phyloP scores from a whole-genome alignment of 1,140 invertebrate genomes.

The Pectinophora gossypiella region DNA sequence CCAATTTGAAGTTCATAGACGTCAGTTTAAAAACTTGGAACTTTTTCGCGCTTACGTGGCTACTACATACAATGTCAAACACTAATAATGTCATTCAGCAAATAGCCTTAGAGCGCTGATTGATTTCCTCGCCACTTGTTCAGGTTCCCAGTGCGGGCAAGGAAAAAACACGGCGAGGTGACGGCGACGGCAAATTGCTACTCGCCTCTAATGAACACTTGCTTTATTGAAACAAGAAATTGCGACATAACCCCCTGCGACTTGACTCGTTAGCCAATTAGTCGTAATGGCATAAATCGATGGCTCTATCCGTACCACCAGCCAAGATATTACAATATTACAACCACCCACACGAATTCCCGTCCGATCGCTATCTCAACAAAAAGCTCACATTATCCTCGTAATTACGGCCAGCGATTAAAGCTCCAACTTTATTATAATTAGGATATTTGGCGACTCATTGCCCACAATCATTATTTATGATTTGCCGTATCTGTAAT shows the following conservation, averaged over 20 bases:
- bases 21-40: no score
- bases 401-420: slow-evolving; percentile 9
- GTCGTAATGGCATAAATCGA: slow-evolving; percentile 34
- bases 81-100: neutral
- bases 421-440: slow-evolving; percentile 47
- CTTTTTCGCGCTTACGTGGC: no score
- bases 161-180: neutral
- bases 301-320: slow-evolving; percentile 9
- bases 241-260: slow-evolving; percentile 43
- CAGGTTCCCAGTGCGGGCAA: slow-evolving; percentile 38
- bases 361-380: neutral
- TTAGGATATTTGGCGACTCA: slow-evolving; percentile 62
- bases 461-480: slow-evolving; percentile 31
- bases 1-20: no score
- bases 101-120: slow-evolving; percentile 24
- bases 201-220: slow-evolving; percentile 39
- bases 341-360: neutral
- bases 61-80: no score
- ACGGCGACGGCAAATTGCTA: slow-evolving; percentile 35
- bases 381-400: neutral
- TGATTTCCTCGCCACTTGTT: slow-evolving; percentile 53
- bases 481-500: slow-evolving; percentile 22
- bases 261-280: slow-evolving; percentile 49
- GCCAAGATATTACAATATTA: neutral
- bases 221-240: slow-evolving; percentile 64